Base-by-base conservation (phyloP, 2,888 invertebrate species). In the Sminthurinus aureus region DNA sequence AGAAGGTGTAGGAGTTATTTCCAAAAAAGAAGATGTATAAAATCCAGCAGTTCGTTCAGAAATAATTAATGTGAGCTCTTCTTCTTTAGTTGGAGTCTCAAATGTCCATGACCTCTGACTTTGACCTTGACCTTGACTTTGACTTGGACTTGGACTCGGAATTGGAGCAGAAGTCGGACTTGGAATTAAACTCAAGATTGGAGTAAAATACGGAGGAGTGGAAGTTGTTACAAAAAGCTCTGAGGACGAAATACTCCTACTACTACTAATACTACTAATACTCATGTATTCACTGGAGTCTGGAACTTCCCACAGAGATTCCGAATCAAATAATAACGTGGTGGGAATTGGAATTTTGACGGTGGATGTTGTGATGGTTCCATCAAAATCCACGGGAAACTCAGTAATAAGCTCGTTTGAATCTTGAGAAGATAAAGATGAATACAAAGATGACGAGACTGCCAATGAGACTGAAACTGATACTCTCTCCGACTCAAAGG, bases 331-430 rank as follows among this genome's bases (percentile, higher is more conserved):
- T 3, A 26, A 20, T 38, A 38, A 4, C 3, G 38, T 38, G 38
- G 38, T 38, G 38, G 38, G 38, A 52, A 58, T 76, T 0, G 22
- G 15, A 20, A 76, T 1, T 26, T 26, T 73, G 24, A 24, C 26
- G 6, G 26, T 73, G 22, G 76, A 50, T 76, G 52, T 76, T 12
- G 18, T 75, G 18, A 75, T 15, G 20, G 18, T 52, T 1, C 38
- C 73, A 0, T 20, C 64, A 20, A 24, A 76, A 22, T 13, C 58
- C 22, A 58, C 58, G 20, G 81, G 81, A 24, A 81, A 81, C 74
- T 81, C 81, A n/a, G 81, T 38, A 22, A 81, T 81, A 81, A 81
- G 81, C 81, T 81, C 81, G 58, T 81, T 74, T 26, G 66, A 58
- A 66, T 81, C 81, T 9, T 77, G 20, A 51, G 58, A 52, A 38